These are phyloP conservation scores for Caenorhabditis angaria DNA, from an alignment of 2,888 invertebrate genomes.

Conservation along the genomic window DNA sequence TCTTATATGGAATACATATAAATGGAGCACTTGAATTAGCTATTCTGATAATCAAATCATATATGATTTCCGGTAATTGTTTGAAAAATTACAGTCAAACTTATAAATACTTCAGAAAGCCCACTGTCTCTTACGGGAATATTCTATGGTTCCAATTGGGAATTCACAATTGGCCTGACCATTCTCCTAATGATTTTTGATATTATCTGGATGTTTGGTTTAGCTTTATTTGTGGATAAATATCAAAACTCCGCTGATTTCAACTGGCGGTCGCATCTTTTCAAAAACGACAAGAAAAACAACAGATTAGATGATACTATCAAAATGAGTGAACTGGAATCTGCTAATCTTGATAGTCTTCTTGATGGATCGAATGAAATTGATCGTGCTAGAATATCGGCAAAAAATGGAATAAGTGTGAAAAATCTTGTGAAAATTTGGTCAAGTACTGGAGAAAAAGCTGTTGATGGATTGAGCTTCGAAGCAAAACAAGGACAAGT, in stretches of 20 bases:
- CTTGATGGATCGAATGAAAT: slow-evolving; percentile 48
- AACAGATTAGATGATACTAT: slow-evolving; percentile 8
- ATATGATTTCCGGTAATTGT: too few species aligned
- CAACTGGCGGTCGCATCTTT: slow-evolving; percentile 22
- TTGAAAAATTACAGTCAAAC: too few species aligned
- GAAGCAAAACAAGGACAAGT: slow-evolving; percentile 65
- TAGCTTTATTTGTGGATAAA: slow-evolving; percentile 39
- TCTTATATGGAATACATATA: slow-evolving; percentile 36
- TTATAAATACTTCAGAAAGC: too few species aligned
- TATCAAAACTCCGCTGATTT: slow-evolving; percentile 36
- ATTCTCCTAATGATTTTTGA: slow-evolving; percentile 67
- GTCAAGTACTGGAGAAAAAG: slow-evolving; percentile 60
- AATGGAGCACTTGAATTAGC: slow-evolving; percentile 39
- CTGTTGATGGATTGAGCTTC: slow-evolving; percentile 64
- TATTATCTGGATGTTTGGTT: slow-evolving; percentile 44
- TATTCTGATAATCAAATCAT: slow-evolving; percentile 48
- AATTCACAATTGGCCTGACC: slow-evolving; percentile 60
- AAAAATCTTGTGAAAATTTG: slow-evolving; percentile 59
- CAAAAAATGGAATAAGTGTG: slow-evolving; percentile 59
- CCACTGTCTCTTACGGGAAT: slow-evolving; percentile 43
- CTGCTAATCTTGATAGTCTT: slow-evolving; percentile 22
- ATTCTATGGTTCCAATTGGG: slow-evolving; percentile 40
- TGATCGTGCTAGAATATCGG: slow-evolving; percentile 46
- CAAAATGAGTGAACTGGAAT: slow-evolving; percentile 29
- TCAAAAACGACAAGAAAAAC: slow-evolving; percentile 8